These are phyloP conservation scores for Globodera rostochiensis DNA, from an alignment of 1,140 invertebrate genomes.

Conservation along the genomic window DNA sequence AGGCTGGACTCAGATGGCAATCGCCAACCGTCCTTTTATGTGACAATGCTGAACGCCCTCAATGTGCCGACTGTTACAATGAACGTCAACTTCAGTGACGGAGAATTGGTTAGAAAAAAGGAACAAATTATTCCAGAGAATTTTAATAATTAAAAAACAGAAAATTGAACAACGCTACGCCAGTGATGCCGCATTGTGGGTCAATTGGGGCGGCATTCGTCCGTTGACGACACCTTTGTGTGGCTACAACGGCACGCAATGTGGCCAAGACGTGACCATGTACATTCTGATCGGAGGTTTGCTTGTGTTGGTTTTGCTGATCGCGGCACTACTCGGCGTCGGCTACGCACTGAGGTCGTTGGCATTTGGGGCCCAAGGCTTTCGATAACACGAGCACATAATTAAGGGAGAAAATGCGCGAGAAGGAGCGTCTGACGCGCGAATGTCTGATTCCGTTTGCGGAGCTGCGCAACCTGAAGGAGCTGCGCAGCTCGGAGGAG, in stretches of 20 bases:
- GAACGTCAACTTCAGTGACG: slow-evolving; percentile 15
- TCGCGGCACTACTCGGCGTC: slow-evolving; percentile 22
- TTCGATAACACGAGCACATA: background rate
- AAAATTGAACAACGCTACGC: slow-evolving; percentile 21
- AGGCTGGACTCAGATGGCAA: slow-evolving; percentile 42
- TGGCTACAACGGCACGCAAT: slow-evolving; percentile 44
- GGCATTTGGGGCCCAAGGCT: background rate
- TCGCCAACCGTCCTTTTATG: slow-evolving; percentile 42
- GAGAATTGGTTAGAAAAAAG: background rate
- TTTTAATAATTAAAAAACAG: slow-evolving; percentile 20
- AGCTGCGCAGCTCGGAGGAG: slow-evolving; percentile 14
- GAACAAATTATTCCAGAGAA: background rate
- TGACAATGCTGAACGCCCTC: slow-evolving; percentile 21
- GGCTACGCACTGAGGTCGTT: slow-evolving; percentile 31
- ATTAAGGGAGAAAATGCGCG: slow-evolving; percentile 39
- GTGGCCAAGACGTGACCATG: slow-evolving; percentile 21
- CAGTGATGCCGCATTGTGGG: slow-evolving; percentile 41
- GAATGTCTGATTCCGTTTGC: slow-evolving; percentile 47
- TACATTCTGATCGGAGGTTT: slow-evolving; percentile 40
- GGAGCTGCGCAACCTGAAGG: slow-evolving; percentile 23
- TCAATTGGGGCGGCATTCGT: slow-evolving; percentile 28
- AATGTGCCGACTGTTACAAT: slow-evolving; percentile 27
- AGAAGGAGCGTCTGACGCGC: slow-evolving; percentile 36
- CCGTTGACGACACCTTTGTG: slow-evolving; percentile 44
- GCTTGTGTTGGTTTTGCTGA: slow-evolving; percentile 27